Evolutionary conservation across 2,797 vertebrate species (phyloP).

Genomic region (Periparus ater): DNA sequence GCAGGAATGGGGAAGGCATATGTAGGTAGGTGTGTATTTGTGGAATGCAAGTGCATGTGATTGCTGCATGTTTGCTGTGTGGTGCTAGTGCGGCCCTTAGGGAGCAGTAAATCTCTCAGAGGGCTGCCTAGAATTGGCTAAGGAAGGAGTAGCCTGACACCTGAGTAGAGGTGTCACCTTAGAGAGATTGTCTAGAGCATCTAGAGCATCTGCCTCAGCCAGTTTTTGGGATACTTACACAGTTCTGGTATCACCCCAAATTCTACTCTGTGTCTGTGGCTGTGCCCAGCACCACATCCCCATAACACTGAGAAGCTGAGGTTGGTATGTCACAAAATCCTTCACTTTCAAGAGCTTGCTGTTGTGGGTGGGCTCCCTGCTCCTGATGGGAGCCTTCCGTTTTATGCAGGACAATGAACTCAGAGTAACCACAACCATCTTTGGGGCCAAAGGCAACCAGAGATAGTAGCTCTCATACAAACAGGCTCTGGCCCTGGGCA

Average conservation of each 20-base stretch:
- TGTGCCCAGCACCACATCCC: not conserved
- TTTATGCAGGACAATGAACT: not conserved
- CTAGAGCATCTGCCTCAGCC: not conserved
- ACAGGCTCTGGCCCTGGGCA: not conserved
- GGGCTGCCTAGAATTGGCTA: not conserved
- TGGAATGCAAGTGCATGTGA: accelerated
- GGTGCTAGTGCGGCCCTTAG: not conserved
- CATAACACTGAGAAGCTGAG: not conserved
- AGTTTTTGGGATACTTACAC: not conserved
- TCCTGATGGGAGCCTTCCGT: not conserved
- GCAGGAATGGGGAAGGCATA: not conserved
- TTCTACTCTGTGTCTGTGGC: not conserved
- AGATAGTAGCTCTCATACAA: not conserved
- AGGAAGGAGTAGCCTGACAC: not conserved
- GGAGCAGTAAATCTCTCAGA: not conserved
- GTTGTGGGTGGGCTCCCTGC: not conserved
- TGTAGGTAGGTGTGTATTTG: too few species aligned
- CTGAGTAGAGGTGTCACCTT: not conserved
- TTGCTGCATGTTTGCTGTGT: not conserved
- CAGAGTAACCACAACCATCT: not conserved
- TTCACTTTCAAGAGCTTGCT: not conserved
- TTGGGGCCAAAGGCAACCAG: accelerated
- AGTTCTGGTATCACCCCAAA: not conserved
- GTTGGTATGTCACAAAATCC: not conserved
- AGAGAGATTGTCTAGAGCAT: not conserved